Evolutionary conservation across 2,113 vertebrate species (phyloP).

Genomic region (Saguinus midas): DNA sequence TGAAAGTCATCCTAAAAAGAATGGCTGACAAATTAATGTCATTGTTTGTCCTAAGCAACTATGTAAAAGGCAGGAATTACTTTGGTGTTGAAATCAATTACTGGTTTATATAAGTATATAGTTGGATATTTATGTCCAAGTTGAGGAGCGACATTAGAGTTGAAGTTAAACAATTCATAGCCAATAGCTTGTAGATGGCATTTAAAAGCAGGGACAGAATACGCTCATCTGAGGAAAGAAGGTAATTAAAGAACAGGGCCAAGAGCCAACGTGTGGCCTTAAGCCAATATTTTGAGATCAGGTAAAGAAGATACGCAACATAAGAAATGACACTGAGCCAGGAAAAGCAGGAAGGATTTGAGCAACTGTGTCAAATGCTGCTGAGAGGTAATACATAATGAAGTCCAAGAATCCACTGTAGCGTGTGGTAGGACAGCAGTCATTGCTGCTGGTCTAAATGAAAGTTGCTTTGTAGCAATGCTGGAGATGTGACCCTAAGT

Average conservation of each 20-base stretch:
- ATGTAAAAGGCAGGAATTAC: neutral
- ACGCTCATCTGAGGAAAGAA: neutral
- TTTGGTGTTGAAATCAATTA: neutral
- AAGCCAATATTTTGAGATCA: neutral
- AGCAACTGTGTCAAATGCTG: neutral
- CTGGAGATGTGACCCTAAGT: neutral
- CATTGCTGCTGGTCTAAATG: neutral
- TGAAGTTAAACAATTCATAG: neutral
- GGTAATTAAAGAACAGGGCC: neutral
- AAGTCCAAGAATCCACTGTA: neutral
- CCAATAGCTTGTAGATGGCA: neutral
- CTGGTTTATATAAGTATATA: neutral
- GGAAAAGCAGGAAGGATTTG: neutral
- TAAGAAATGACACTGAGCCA: neutral
- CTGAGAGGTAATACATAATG: neutral
- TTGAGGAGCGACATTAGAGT: neutral
- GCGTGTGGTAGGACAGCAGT: neutral
- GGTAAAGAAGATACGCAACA: neutral
- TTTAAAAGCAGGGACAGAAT: neutral
- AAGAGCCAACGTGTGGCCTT: neutral
- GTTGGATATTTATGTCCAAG: neutral
- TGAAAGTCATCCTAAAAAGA: neutral
- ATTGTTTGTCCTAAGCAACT: neutral
- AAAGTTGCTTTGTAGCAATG: neutral
- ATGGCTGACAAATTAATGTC: neutral